Percentiles rank a stretch among this genome's conserved stretches.
These are phyloP conservation scores for Microcebus tavaratra DNA, from an alignment of 2,113 vertebrate genomes.

Conservation along the genomic window DNA sequence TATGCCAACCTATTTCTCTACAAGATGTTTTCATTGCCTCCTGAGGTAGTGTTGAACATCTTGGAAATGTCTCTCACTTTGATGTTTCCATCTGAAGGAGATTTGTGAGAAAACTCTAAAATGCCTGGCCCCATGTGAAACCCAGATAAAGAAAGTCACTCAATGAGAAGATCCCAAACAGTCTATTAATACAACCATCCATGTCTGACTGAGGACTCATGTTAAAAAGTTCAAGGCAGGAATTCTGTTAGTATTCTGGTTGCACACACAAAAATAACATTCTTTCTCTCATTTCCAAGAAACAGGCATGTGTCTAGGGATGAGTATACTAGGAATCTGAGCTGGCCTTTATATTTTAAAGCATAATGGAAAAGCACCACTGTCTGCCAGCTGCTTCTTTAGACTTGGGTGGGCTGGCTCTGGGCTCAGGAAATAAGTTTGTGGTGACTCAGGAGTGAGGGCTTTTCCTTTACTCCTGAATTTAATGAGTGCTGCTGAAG, in stretches of 20 bases:
- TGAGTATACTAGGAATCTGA: background rate
- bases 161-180: background rate
- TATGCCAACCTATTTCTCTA: background rate
- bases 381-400: constrained; percentile 45
- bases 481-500: background rate
- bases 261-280: background rate
- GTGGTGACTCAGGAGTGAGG: constrained; percentile 49
- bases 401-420: constrained; percentile 48
- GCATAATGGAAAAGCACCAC: background rate
- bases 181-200: background rate
- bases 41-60: background rate
- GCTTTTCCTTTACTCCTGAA: constrained; percentile 10
- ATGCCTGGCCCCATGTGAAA: background rate
- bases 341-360: constrained; percentile 18
- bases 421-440: constrained; percentile 50
- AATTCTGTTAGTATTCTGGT: background rate
- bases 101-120: background rate
- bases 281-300: background rate
- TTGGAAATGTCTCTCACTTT: background rate
- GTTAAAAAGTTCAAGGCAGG: background rate
- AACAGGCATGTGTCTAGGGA: background rate
- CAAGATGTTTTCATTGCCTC: background rate
- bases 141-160: background rate
- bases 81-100: background rate
- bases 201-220: background rate